phyloP scores from a whole-genome alignment of 37 sponge, comb jelly and placozoan genomes.

The Aphrocallistes beatrix region DNA sequence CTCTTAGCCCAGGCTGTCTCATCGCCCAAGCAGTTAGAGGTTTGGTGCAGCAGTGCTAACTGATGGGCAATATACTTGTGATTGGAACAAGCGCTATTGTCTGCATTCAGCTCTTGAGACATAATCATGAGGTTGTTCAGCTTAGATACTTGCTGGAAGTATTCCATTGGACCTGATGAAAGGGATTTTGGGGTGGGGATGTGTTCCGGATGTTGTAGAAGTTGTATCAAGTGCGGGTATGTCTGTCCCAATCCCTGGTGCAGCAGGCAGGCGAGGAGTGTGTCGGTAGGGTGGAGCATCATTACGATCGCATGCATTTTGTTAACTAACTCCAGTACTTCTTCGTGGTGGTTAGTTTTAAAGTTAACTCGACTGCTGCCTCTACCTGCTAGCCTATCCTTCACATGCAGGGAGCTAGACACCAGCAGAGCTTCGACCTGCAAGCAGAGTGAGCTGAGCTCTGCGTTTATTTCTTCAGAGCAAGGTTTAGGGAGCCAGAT shows the following conservation, averaged over 20 bases:
- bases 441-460: constrained; percentile 46
- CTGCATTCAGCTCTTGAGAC: constrained; percentile 49
- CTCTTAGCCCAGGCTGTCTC: not conserved
- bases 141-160: constrained; percentile 36
- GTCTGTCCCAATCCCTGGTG: not conserved
- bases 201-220: not conserved
- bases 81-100: constrained; percentile 24
- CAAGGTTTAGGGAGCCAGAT: constrained; percentile 37
- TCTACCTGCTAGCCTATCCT: not conserved
- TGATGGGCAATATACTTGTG: constrained; percentile 80
- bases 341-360: not conserved
- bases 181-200: not conserved
- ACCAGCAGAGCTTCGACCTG: constrained; percentile 47
- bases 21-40: not conserved
- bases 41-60: constrained; percentile 41
- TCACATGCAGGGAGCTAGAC: not conserved
- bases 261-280: not conserved
- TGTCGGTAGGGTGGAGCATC: not conserved
- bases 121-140: constrained; percentile 42
- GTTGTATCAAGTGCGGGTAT: not conserved
- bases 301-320: not conserved
- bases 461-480: constrained; percentile 37
- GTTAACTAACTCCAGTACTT: not conserved
- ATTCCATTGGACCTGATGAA: constrained; percentile 18
- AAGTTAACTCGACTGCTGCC: not conserved